Base-by-base conservation (phyloP, 2,113 vertebrate species). In the Saiga tatarica region DNA sequence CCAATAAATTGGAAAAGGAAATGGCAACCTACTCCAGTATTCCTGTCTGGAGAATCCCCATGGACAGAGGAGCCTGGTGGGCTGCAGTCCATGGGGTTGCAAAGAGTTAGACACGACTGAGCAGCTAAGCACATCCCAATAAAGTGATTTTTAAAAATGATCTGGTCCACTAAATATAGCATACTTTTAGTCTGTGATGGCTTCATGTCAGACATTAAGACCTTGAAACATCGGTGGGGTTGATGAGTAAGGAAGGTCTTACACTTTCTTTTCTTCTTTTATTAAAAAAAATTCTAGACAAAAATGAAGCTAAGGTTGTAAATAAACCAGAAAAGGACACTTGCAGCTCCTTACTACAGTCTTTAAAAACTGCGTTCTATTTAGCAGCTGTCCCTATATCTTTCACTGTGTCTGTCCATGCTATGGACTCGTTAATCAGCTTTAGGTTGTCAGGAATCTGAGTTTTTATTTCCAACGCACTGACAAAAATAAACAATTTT, bases 401-500 rank as follows among this genome's bases (percentile, higher is more conserved):
- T n/a, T 67, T 39, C 91, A 33, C 97, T 85, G 71, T 97, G 57
- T 87, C 64, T 86, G 36, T 23, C n/a, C 17, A 36, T 15, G 33
- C 60, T 62, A 17, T 7, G 67, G 55, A 28, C 47, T 36, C 87
- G 6, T 89, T 79, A 92, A 92, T 62, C 67, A 60, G 50, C 52
- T 95, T 97, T 57, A 36, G 14, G 23, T 36, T 82, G 83, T 94
- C 50, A 91, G 47, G 33, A 95, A 98, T 96, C 92, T 96, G 95
- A 50, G 64, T 2, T 76, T 50, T 59, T 57, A 82, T 97, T 98
- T 97, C 55, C 81, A 39, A 47, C 62, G 30, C 45, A 47, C 39
- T 82, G 64, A 93, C 90, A 94, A 97, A 98, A 98, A 97, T 95
- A 36, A 98, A 98, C 97, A 57, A n/a, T 85, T 97, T 98, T 97